phyloP scores from a whole-genome alignment of 2,113 vertebrate genomes.

The Balaenoptera acutorostrata region DNA sequence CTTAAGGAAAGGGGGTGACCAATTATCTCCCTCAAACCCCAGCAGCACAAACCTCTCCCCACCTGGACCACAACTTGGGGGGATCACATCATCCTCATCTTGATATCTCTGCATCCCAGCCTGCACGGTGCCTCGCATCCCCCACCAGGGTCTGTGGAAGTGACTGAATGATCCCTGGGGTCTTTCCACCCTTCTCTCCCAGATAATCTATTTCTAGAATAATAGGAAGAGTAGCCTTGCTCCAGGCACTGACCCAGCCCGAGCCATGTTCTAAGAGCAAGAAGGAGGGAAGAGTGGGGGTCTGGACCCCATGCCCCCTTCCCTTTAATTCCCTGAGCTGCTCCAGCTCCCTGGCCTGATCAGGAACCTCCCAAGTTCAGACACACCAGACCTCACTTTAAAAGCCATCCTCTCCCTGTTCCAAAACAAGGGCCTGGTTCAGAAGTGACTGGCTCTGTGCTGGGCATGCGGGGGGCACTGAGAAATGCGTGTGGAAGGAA shows the following conservation, averaged over 20 bases:
- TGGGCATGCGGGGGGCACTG: background rate
- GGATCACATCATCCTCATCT: rapidly evolving
- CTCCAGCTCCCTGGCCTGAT: background rate
- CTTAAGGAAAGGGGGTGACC: background rate
- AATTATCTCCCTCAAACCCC: background rate
- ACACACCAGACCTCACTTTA: background rate
- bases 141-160: background rate
- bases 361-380: background rate
- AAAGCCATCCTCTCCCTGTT: background rate
- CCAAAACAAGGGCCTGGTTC: background rate
- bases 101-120: background rate
- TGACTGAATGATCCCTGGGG: background rate
- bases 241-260: background rate
- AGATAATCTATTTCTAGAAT: background rate
- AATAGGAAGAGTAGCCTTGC: background rate
- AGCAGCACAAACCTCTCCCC: background rate
- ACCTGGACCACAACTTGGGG: background rate
- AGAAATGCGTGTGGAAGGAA: background rate
- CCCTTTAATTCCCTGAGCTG: background rate
- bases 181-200: background rate
- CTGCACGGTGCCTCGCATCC: background rate
- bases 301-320: rapidly evolving
- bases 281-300: too few species aligned
- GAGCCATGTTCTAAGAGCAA: background rate
- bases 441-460: background rate